Conservation (phyloP, 2,797 vertebrate species). For the Glossophaga mutica region DNA sequence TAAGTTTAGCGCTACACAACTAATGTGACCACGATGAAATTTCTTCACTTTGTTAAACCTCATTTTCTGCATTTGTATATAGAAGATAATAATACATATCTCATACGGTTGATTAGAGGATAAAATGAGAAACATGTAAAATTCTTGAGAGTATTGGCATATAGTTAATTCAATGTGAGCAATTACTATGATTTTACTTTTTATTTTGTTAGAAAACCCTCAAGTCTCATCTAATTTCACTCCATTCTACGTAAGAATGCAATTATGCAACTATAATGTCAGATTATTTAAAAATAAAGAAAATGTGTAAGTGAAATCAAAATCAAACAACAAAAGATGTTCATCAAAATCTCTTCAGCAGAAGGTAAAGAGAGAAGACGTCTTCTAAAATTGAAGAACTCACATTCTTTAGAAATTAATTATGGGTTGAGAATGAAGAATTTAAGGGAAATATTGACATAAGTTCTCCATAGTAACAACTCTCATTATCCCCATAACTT, state of each 20-base stretch:
- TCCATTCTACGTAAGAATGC: not conserved
- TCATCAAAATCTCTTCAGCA: slow-evolving; percentile 15
- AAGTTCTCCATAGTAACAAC: slow-evolving; percentile 36
- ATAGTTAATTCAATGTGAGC: not conserved
- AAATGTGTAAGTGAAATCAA: not conserved
- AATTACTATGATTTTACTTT: not conserved
- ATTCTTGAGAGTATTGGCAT: not conserved
- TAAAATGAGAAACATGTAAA: not conserved
- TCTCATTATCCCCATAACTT: slow-evolving; percentile 25
- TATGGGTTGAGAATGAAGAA: not conserved
- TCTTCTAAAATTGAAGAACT: not conserved
- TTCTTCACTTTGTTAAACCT: not conserved
- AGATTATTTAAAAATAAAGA: slow-evolving; percentile 32
- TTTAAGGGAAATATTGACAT: slow-evolving; percentile 27
- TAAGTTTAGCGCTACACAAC: not conserved
- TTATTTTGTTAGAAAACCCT: slow-evolving; percentile 39
- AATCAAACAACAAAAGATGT: not conserved
- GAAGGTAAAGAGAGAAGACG: not conserved
- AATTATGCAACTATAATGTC: not conserved
- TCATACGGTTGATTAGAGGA: not conserved
- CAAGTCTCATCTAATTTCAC: not conserved
- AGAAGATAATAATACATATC: not conserved
- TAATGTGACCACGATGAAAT: not conserved
- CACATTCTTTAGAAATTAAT: slow-evolving; percentile 38
- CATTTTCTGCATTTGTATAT: not conserved